A percentile compares a stretch with the other conserved stretches of the same genome.
These are phyloP conservation scores for Catonia carolina DNA, from an alignment of 2,888 invertebrate species.

Conservation along the genomic window DNA sequence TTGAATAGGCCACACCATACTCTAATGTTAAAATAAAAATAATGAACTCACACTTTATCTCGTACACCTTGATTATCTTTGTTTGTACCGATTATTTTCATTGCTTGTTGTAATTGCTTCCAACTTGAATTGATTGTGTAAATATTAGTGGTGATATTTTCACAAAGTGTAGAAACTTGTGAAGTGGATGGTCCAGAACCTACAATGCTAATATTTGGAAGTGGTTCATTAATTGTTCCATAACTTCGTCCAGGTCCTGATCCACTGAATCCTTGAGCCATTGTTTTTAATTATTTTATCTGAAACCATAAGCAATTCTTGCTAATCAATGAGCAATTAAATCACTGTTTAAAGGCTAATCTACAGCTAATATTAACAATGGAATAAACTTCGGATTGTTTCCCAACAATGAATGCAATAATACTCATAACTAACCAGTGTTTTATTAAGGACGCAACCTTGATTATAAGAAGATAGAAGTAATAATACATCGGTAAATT, in stretches of 20 bases:
- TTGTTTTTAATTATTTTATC: no score
- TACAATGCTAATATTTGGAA: slow-evolving; percentile 55
- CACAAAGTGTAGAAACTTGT: slow-evolving; percentile 70
- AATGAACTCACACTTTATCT: slow-evolving; percentile 53
- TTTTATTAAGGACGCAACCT: no score
- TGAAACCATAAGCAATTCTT: no score
- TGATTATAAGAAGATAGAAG: no score
- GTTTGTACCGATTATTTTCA: slow-evolving; percentile 66
- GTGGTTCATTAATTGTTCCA: slow-evolving; percentile 33
- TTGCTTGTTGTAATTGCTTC: slow-evolving; percentile 62
- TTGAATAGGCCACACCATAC: not conserved
- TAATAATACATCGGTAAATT: no score
- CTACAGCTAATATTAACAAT: no score
- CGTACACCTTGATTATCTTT: slow-evolving; percentile 63
- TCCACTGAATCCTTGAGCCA: slow-evolving; percentile 17
- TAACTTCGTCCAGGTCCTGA: slow-evolving; percentile 22
- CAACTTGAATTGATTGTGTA: slow-evolving; percentile 68
- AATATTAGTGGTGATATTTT: slow-evolving; percentile 74
- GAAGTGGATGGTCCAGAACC: slow-evolving; percentile 64
- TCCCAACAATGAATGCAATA: no score
- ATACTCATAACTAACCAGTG: no score
- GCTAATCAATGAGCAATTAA: no score
- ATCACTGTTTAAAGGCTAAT: no score
- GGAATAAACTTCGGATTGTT: no score
- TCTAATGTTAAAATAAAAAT: no score